Conservation (phyloP, 2,797 vertebrate species). For the Spea hammondii region DNA sequence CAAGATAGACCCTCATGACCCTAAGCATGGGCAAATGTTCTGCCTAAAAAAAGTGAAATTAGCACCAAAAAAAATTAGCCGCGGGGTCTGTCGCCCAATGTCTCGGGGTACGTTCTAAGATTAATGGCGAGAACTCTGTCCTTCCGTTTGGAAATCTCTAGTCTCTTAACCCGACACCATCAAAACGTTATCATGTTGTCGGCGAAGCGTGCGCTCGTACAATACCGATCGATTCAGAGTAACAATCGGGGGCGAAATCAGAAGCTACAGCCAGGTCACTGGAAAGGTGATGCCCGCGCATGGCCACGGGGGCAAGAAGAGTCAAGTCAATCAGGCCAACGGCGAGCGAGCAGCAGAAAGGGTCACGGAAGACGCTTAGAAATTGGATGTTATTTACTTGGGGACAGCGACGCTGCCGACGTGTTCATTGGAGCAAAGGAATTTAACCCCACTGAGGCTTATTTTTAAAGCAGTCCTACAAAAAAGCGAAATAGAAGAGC, state of each 20-base stretch:
- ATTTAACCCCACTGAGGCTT: not conserved
- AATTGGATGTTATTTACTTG: conserved; percentile 11
- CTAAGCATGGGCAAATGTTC: too few species aligned
- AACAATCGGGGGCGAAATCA: conserved; percentile 8
- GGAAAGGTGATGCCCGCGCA: conserved; percentile 21
- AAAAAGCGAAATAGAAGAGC: too few species aligned
- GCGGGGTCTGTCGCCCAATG: not conserved
- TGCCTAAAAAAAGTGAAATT: too few species aligned
- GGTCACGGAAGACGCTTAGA: conserved; percentile 41
- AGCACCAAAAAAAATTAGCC: too few species aligned
- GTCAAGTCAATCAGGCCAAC: conserved; percentile 55
- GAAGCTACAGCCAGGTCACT: conserved; percentile 17
- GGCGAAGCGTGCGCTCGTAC: conserved; percentile 16
- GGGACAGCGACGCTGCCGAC: not conserved
- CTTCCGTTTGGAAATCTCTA: not conserved
- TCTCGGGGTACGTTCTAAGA: not conserved
- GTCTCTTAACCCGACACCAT: conserved; percentile 6
- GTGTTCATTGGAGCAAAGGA: conserved; percentile 36
- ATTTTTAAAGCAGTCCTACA: too few species aligned
- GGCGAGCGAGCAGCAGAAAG: conserved; percentile 31
- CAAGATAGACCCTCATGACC: too few species aligned
- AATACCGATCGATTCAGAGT: conserved; percentile 21
- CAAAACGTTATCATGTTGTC: not conserved
- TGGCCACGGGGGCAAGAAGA: conserved; percentile 36
- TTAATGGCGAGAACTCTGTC: not conserved